Percentiles rank a stretch among this genome's conserved stretches.
Evolutionary conservation across 2,888 invertebrate genomes (phyloP).

Genomic region (Pristionchus entomophagus): DNA sequence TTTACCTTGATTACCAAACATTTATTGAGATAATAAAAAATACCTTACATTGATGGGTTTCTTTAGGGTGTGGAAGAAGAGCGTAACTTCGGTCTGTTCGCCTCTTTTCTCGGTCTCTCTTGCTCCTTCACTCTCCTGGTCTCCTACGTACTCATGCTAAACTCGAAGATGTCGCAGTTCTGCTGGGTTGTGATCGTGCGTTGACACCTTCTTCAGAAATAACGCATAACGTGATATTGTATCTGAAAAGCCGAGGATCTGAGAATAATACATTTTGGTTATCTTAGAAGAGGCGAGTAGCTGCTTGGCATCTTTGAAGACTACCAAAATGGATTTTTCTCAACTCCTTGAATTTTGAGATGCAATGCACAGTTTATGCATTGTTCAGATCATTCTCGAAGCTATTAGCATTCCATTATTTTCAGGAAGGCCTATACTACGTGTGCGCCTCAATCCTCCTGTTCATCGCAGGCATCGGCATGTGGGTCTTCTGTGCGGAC

Average conservation of each 20-base stretch:
- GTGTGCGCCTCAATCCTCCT: constrained; percentile 58
- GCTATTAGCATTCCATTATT: too few species aligned
- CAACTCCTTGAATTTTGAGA: too few species aligned
- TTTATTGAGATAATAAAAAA: background rate
- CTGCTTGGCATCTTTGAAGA: too few species aligned
- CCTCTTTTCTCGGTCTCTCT: constrained; percentile 62
- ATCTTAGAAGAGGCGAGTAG: too few species aligned
- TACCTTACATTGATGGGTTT: too few species aligned
- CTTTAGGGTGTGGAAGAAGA: constrained; percentile 61
- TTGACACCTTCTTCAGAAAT: constrained; percentile 1
- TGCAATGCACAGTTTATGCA: too few species aligned
- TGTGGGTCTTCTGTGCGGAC: constrained; percentile 63
- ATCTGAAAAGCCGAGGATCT: too few species aligned
- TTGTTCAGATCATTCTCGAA: too few species aligned
- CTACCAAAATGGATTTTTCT: too few species aligned
- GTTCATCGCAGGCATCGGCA: constrained; percentile 58
- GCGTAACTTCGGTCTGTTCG: constrained; percentile 64
- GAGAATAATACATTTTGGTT: too few species aligned
- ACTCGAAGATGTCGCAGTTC: constrained; percentile 59
- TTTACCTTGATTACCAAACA: background rate
- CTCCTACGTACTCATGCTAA: constrained; percentile 66
- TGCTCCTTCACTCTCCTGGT: constrained; percentile 62
- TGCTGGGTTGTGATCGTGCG: constrained; percentile 62
- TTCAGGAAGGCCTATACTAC: constrained; percentile 59
- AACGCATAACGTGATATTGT: background rate